phyloP scores from a whole-genome alignment of 2,113 vertebrate species.

The Tylochromis polylepis region DNA sequence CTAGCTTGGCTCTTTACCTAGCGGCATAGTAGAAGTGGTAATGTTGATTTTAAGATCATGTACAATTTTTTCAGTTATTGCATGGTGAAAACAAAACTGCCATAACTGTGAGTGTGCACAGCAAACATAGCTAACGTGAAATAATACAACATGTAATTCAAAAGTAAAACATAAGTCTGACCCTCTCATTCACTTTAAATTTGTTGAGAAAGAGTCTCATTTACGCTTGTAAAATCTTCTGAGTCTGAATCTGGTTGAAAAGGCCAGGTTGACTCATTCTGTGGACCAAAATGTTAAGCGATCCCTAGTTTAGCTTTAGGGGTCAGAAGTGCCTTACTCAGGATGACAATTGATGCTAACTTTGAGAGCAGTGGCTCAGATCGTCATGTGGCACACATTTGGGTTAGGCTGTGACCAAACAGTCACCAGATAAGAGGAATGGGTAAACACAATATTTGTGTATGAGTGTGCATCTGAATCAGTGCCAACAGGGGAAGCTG shows the following conservation, averaged over 20 bases:
- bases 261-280: background rate
- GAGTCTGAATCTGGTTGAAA: background rate
- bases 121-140: background rate
- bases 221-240: background rate
- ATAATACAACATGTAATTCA: background rate
- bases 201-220: background rate
- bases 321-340: background rate
- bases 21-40: background rate
- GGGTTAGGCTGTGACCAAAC: background rate
- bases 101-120: background rate
- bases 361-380: background rate
- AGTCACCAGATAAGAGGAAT: background rate
- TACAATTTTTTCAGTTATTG: background rate
- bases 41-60: background rate
- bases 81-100: background rate
- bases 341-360: background rate
- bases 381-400: background rate
- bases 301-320: background rate
- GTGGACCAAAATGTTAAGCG: background rate
- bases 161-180: background rate
- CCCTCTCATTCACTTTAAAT: background rate
- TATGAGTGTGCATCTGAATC: background rate
- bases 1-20: background rate
- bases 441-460: background rate
- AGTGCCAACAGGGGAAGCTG: slow-evolving; percentile 8